These are phyloP conservation scores for Oxytorus armatus DNA, from an alignment of 2,888 invertebrate genomes.

Conservation along the genomic window DNA sequence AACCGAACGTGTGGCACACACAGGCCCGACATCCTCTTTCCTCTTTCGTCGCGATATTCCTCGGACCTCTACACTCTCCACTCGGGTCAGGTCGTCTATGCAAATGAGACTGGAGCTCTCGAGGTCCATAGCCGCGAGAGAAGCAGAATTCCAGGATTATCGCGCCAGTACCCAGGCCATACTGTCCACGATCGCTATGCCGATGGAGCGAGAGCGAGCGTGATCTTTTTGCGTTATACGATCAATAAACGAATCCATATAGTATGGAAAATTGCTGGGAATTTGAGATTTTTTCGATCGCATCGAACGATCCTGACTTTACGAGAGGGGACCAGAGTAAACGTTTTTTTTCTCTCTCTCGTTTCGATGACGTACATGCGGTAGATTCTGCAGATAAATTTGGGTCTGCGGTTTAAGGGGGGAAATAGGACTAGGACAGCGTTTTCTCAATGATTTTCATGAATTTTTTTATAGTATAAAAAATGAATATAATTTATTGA, in stretches of 20 bases:
- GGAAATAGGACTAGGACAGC: no score
- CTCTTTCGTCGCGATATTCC: constrained; percentile 62
- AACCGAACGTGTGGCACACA: constrained; percentile 27
- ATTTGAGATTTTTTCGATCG: not conserved
- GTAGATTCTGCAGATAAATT: no score
- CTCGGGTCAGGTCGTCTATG: constrained; percentile 77
- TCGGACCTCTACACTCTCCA: constrained; percentile 58
- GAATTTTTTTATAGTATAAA: no score
- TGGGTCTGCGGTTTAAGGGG: no score
- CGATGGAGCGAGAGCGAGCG: not conserved
- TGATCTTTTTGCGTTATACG: constrained; percentile 45
- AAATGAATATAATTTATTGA: no score
- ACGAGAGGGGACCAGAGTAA: not conserved
- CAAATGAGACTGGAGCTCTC: constrained; percentile 74
- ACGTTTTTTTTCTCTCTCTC: not conserved
- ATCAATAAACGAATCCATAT: constrained; percentile 67
- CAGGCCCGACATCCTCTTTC: constrained; percentile 43
- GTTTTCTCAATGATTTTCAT: no score
- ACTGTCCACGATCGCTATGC: constrained; percentile 39
- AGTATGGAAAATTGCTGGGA: constrained; percentile 14
- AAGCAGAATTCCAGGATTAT: constrained; percentile 73
- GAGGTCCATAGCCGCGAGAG: constrained; percentile 62
- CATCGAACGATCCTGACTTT: not conserved
- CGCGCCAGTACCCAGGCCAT: constrained; percentile 57
- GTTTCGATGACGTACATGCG: no score